phyloP scores from a whole-genome alignment of 30 jellyfish, hydroid and myxozoan genomes.

The Cassiopea xamachana region DNA sequence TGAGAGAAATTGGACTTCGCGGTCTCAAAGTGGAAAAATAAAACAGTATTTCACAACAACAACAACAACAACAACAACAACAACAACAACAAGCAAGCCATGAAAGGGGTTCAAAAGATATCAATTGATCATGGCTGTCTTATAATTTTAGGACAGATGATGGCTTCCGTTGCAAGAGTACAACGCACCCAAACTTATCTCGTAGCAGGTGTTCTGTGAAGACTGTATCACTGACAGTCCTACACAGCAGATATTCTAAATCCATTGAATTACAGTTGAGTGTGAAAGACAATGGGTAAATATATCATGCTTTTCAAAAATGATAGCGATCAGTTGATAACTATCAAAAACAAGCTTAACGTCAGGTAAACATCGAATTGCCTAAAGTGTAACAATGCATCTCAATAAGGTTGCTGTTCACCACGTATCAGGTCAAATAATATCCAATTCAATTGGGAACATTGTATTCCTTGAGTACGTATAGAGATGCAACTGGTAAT shows the following conservation, averaged over 20 bases:
- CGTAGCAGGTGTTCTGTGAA: neutral
- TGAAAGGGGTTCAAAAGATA: too few species aligned
- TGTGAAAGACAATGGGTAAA: slow-evolving; percentile 15
- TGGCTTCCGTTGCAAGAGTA: too few species aligned
- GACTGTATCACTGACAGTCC: neutral
- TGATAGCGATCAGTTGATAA: slow-evolving; percentile 37
- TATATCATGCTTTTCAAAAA: slow-evolving; percentile 1
- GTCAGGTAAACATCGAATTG: slow-evolving; percentile 11
- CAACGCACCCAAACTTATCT: neutral
- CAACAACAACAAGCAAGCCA: too few species aligned
- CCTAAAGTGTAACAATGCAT: slow-evolving; percentile 14
- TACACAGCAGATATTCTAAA: neutral
- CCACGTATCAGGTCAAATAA: slow-evolving; percentile 19
- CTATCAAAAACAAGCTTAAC: slow-evolving; percentile 55
- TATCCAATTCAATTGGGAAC: slow-evolving; percentile 1
- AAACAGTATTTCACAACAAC: too few species aligned
- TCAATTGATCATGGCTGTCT: too few species aligned
- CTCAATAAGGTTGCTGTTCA: neutral
- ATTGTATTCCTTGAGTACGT: neutral
- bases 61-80: too few species aligned
- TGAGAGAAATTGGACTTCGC: too few species aligned
- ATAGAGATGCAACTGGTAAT: neutral
- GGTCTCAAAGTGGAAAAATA: too few species aligned
- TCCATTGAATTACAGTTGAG: neutral
- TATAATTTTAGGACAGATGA: too few species aligned